A percentile compares a stretch with the other conserved stretches of the same genome.
phyloP scores from a whole-genome alignment of 1,140 invertebrate genomes.

The Propsilocerus akamusi region DNA sequence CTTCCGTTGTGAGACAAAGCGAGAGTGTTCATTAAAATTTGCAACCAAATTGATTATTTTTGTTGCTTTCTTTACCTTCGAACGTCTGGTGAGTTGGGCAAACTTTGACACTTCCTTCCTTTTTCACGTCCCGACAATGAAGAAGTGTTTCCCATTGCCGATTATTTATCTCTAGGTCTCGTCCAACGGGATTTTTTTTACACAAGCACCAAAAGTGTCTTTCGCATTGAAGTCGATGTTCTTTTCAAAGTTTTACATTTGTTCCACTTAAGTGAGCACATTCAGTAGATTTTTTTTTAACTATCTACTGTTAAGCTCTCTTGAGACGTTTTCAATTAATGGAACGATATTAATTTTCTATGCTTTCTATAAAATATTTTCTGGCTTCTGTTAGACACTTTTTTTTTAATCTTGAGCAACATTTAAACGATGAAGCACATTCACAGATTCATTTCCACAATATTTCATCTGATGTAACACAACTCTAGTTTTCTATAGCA shows the following conservation, averaged over 20 bases:
- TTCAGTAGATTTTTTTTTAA: not conserved
- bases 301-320: conserved; percentile 9
- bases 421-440: not conserved
- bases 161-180: no score
- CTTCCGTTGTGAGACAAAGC: no score
- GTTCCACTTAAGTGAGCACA: no score
- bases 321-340: not conserved
- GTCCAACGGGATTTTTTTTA: not conserved
- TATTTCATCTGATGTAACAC: not conserved
- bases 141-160: not conserved
- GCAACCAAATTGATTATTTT: not conserved
- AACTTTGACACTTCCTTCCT: not conserved
- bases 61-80: not conserved
- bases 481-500: not conserved
- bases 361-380: no score
- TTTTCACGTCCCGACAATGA: not conserved
- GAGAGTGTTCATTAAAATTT: not conserved
- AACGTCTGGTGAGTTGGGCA: not conserved
- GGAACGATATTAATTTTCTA: conserved; percentile 1
- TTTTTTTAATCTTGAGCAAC: not conserved
- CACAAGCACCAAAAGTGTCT: not conserved
- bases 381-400: not conserved
- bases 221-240: not conserved
- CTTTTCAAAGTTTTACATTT: no score
- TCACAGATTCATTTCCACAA: not conserved